phyloP scores from a whole-genome alignment of 2,797 vertebrate genomes.

The Myotis pilosus region DNA sequence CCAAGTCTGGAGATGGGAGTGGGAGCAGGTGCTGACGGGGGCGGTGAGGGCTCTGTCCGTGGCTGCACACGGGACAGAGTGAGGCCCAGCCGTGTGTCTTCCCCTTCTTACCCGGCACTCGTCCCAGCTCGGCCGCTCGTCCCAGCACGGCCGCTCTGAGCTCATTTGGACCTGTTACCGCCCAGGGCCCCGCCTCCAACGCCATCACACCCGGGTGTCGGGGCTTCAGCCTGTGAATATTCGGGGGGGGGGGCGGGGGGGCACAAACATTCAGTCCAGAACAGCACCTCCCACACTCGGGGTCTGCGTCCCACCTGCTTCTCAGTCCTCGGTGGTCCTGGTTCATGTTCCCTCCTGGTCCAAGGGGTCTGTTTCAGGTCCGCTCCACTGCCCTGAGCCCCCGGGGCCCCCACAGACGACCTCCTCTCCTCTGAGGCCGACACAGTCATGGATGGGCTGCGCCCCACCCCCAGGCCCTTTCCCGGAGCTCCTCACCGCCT shows the following conservation, averaged over 20 bases:
- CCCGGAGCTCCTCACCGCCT: neutral
- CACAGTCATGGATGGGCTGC: accelerated
- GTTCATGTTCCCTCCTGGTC: neutral
- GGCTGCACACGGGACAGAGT: neutral
- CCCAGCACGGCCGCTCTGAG: neutral
- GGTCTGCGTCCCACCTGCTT: neutral
- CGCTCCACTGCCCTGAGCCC: neutral
- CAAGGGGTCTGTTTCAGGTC: neutral
- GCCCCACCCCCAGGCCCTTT: accelerated
- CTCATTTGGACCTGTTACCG: neutral
- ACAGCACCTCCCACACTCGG: neutral
- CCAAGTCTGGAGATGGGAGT: neutral
- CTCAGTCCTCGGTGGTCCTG: neutral
- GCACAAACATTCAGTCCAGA: neutral
- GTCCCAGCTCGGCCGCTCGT: neutral
- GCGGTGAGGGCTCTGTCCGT: neutral
- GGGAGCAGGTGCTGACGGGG: neutral
- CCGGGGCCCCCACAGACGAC: neutral
- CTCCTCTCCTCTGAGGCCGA: neutral
- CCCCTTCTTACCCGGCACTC: neutral
- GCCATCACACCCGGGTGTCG: too few species aligned
- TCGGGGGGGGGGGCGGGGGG: too few species aligned
- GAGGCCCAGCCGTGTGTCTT: neutral
- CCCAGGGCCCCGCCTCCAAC: neutral
- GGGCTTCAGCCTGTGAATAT: neutral